phyloP scores from a whole-genome alignment of 2,888 invertebrate species.

The Hypselothyrea guttata region DNA sequence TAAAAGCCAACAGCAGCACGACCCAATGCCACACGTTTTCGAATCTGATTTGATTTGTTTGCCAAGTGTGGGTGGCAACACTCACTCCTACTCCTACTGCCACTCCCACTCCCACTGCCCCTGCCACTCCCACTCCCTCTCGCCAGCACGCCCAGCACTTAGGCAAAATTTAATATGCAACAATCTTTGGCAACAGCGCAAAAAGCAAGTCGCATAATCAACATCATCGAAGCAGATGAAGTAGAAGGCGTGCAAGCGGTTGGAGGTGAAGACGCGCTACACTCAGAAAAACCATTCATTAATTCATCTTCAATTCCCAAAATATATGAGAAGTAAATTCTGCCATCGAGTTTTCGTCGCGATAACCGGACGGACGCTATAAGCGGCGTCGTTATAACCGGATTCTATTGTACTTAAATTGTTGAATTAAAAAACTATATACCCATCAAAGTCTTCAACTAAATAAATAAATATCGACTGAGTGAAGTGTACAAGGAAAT shows the following conservation, averaged over 20 bases:
- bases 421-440: no score
- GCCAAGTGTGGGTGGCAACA: conserved; percentile 9
- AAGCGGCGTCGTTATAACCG: no score
- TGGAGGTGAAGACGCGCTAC: background rate
- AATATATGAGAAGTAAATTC: no score
- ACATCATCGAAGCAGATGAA: conserved; percentile 30
- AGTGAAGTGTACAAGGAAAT: no score
- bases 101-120: background rate
- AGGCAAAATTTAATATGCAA: conserved; percentile 72
- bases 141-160: conserved; percentile 61
- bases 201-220: conserved; percentile 52
- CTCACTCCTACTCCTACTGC: no score
- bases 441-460: no score
- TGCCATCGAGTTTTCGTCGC: no score
- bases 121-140: background rate
- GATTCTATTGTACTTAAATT: no score
- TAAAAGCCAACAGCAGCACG: conserved; percentile 50
- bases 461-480: no score
- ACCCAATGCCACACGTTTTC: conserved; percentile 50
- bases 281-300: no score
- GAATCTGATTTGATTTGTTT: conserved; percentile 72
- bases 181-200: conserved; percentile 62
- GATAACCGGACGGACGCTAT: no score
- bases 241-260: conserved; percentile 1
- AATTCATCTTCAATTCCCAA: no score